Evolutionary conservation across 53 echinoderm and acorn worm species (phyloP).

Genomic region (Echinometra lucunter): DNA sequence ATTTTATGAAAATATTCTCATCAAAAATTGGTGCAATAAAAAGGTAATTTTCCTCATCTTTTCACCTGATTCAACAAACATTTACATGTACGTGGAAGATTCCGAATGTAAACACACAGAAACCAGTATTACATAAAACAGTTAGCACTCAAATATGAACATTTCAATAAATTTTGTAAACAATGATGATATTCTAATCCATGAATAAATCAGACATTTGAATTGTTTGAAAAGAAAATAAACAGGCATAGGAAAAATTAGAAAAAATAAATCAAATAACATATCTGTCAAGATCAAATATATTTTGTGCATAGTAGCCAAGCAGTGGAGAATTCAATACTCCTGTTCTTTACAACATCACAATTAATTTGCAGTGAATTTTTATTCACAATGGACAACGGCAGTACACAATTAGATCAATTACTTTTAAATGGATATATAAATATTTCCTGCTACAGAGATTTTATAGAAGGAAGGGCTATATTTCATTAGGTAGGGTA

Average conservation of each 20-base stretch:
- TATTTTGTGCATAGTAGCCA: neutral
- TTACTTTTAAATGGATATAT: neutral
- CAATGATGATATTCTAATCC: neutral
- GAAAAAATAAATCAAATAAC: neutral
- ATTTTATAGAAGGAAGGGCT: neutral
- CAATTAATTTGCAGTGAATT: neutral
- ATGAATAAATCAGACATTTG: neutral
- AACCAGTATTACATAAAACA: neutral
- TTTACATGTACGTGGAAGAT: neutral
- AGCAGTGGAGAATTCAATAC: neutral
- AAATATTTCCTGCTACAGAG: neutral
- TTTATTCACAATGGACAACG: neutral
- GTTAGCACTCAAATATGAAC: neutral
- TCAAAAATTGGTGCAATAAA: neutral
- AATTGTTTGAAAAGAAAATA: neutral
- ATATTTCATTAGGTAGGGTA: neutral
- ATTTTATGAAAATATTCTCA: neutral
- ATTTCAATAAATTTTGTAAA: neutral
- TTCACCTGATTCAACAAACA: neutral
- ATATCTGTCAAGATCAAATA: neutral
- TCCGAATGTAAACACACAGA: slow-evolving; percentile 13
- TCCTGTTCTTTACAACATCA: neutral
- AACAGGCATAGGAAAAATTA: neutral
- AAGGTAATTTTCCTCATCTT: neutral
- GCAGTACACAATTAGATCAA: neutral